phyloP scores from a whole-genome alignment of 1,140 invertebrate species.

The Papilio polyxenes region DNA sequence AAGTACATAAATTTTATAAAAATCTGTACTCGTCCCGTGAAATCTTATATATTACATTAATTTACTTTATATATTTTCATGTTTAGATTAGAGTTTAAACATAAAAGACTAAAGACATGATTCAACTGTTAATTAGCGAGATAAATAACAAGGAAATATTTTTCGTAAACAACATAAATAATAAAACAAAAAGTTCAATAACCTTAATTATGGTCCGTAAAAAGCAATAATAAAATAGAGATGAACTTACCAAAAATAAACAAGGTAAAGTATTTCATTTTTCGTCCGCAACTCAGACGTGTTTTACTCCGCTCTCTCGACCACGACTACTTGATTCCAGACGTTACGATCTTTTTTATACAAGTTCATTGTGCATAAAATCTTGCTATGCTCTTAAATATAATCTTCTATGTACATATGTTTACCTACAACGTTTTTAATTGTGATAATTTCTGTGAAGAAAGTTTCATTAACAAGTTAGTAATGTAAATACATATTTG shows the following conservation, averaged over 20 bases:
- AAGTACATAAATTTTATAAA: too few relatives aligned
- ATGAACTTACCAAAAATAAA: constrained; percentile 29
- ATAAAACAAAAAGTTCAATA: not conserved
- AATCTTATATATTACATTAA: too few relatives aligned
- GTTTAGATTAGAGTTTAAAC: not conserved
- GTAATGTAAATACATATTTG: not conserved
- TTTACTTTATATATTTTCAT: too few relatives aligned
- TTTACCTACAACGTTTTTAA: not conserved
- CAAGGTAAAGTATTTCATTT: constrained; percentile 32
- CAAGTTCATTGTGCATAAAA: not conserved
- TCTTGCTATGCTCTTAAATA: not conserved
- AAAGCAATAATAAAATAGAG: not conserved
- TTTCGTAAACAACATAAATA: not conserved
- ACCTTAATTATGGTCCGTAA: not conserved
- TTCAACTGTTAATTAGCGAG: not conserved
- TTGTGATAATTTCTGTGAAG: not conserved
- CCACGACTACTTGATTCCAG: constrained; percentile 2
- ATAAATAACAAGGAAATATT: not conserved
- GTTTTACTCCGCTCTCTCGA: not conserved
- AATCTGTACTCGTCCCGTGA: too few relatives aligned
- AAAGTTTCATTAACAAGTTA: not conserved
- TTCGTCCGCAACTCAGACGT: not conserved
- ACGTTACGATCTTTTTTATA: constrained; percentile 11
- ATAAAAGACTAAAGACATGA: not conserved
- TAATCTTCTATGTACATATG: not conserved